A percentile compares a stretch with the other conserved stretches of the same genome.
phyloP scores from a whole-genome alignment of 2,113 vertebrate species.

The Cichladusa arquata region DNA sequence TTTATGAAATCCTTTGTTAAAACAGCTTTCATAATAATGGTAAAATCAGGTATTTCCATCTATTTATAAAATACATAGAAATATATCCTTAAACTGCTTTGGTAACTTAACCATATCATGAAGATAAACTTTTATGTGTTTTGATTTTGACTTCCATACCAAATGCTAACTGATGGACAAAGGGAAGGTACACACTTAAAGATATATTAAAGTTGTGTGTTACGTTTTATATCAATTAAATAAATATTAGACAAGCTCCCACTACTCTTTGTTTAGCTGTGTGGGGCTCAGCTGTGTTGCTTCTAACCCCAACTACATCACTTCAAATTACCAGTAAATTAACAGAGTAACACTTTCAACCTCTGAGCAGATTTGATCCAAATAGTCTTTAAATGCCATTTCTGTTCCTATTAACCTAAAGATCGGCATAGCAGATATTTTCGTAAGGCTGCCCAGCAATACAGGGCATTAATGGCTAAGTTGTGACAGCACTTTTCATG shows the following conservation, averaged over 20 bases:
- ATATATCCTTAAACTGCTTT: not conserved
- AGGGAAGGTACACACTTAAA: slow-evolving; percentile 34
- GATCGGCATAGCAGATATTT: slow-evolving; percentile 98
- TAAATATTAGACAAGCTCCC: slow-evolving; percentile 70
- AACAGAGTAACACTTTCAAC: slow-evolving; percentile 98
- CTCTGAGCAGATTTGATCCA: slow-evolving; percentile 98
- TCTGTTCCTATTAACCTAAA: slow-evolving; percentile 99
- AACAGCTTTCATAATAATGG: not conserved
- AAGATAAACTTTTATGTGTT: not conserved
- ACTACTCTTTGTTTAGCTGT: slow-evolving; percentile 75
- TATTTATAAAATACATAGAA: not conserved
- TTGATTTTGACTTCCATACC: not conserved
- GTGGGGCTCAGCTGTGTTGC: slow-evolving; percentile 83
- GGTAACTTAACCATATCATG: not conserved
- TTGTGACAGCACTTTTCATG: slow-evolving; percentile 99
- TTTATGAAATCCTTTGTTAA: not conserved
- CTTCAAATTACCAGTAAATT: slow-evolving; percentile 99
- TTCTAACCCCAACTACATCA: slow-evolving; percentile 95
- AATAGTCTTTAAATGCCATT: slow-evolving; percentile 99
- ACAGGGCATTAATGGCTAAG: slow-evolving; percentile 94
- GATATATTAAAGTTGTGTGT: slow-evolving; percentile 37
- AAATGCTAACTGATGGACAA: slow-evolving; percentile 37
- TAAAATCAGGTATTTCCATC: slow-evolving; percentile 25
- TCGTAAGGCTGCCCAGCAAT: slow-evolving; percentile 93
- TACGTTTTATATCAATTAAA: slow-evolving; percentile 68